Evolutionary conservation across 2,888 invertebrate species (phyloP), one percentile per base, ranked within the genome.

Genomic region (Xanthia togata): DNA sequence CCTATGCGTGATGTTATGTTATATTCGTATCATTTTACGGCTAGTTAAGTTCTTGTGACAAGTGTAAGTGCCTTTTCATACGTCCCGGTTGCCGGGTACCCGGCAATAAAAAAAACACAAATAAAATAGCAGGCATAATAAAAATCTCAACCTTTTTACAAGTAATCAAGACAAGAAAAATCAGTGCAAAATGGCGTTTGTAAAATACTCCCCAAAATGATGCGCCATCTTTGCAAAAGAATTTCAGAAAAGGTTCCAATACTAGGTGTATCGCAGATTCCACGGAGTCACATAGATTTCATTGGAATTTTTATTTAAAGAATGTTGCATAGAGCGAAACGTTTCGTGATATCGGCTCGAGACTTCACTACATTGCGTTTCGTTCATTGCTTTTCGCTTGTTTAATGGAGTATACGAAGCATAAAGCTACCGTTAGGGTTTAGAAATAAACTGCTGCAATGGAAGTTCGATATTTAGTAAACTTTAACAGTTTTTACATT

Each of bases 251-350:
- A 14, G 23, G 11, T 23, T 59, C 1, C 71, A 65, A 53, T 35
- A 57, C 73, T 31, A 72, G 26, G 65, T 75, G 60, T 79, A 69
- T 72, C 69, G 9, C 44, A 83, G 47, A 72, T 62, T 70, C 84
- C 84, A 59, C 44, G 20, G 62, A 62, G 64, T 72, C 76, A 76
- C 75, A 82, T 83, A 79, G 41, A 79, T 76, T 76, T 59, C 57
- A 79, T 76, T 75, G 82, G 84, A 84, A 82, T 82, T 84, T 82
- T 82, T 84, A 84, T 80, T 72, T 76, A 79, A 80, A 84, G 84
- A 26, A 69, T 79, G 70, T 57, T 74, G 55, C 78, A 70, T 53
- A 53, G 23, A 75, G 41, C 44, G 31, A 65, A 82, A 69, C 60
- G 73, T 68, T 82, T 62, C 60, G 62, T 64, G 82, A 82, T 82